Evolutionary conservation across 2,113 vertebrate genomes (phyloP), one percentile per base, ranked within the genome.

Genomic region (Tympanuchus pallidicinctus): DNA sequence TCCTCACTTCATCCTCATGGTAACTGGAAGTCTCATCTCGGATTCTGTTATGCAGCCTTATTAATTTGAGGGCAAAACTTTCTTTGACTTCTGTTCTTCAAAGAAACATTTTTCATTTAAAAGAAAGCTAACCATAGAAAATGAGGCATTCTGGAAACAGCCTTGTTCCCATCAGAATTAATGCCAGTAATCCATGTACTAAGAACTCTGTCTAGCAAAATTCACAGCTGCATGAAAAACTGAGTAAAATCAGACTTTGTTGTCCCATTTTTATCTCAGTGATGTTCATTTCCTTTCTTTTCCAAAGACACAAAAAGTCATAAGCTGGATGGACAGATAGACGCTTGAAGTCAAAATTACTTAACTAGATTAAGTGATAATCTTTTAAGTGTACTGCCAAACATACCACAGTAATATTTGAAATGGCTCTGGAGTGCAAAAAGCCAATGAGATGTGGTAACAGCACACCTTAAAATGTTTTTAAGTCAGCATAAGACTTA

Each of bases 351-450:
- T 96, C 79, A 96, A 94, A 97, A 50, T 97, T 97, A 96, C 96
- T 96, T 96, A 97, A 93, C 89, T 90, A 97, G 98, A 97, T 98
- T 97, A 98, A 95, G 89, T 56, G 74, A 64, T 98, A 97, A 98
- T 98, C 98, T 97, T 97, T 97, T 97, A 98, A 98, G 97, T 97
- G 96, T 97, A 96, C 96, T 97, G 84, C 97, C 95, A 97, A 97
- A 97, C 96, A 96, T 94, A 94, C 89, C 92, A 70, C 86, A 96
- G 45, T 95, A 92, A 94, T 83, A 91, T 82, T 82, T 97, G 92
- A 97, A 96, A 96, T 78, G 63, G 60, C 90, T 95, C 89, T 92
- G 73, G 88, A 94, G 72, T 86, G 86, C 85, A 94, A 93, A 94
- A 96, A 95, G 88, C 95, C 81, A 73, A 91, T 70, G 92, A 82